A percentile compares a stretch with the other conserved stretches of the same genome.
Evolutionary conservation across 1,140 invertebrate genomes (phyloP).

Genomic region (Sarcophaga bullata): DNA sequence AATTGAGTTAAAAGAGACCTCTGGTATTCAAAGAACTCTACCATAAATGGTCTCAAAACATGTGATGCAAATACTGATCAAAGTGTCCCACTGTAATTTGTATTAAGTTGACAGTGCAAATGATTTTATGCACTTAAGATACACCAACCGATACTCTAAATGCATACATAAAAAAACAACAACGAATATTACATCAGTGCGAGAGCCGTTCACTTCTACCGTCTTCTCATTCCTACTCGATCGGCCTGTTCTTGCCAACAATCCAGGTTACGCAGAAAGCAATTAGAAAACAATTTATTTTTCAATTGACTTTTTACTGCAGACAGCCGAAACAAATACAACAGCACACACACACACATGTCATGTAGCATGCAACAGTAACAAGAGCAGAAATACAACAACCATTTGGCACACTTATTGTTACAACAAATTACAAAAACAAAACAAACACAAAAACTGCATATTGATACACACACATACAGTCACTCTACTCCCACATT

Average conservation of each 20-base stretch:
- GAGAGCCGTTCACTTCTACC: background rate
- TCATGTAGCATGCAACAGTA: background rate
- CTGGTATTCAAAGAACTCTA: too few relatives aligned
- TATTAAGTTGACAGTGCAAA: too few relatives aligned
- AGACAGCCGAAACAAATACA: background rate
- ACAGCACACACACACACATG: background rate
- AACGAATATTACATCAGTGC: background rate
- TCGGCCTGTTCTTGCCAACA: background rate
- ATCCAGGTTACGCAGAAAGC: background rate
- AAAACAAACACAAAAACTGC: background rate
- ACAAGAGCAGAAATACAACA: too few relatives aligned
- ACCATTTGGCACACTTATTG: background rate
- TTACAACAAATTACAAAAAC: background rate
- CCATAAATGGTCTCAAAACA: too few relatives aligned
- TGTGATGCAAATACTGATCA: too few relatives aligned
- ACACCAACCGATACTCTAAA: too few relatives aligned
- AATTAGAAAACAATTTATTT: constrained; percentile 25
- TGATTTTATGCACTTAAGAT: too few relatives aligned
- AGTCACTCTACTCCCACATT: too few relatives aligned
- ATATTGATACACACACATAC: background rate
- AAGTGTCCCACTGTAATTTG: too few relatives aligned
- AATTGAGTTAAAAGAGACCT: too few relatives aligned
- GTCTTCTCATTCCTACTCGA: background rate
- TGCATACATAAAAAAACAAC: too few relatives aligned
- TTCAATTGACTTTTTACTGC: constrained; percentile 23